Percentiles rank a stretch among this genome's conserved stretches.
These are phyloP conservation scores for Choristoneura rosaceana DNA, from an alignment of 2,888 invertebrate genomes.

Conservation along the genomic window DNA sequence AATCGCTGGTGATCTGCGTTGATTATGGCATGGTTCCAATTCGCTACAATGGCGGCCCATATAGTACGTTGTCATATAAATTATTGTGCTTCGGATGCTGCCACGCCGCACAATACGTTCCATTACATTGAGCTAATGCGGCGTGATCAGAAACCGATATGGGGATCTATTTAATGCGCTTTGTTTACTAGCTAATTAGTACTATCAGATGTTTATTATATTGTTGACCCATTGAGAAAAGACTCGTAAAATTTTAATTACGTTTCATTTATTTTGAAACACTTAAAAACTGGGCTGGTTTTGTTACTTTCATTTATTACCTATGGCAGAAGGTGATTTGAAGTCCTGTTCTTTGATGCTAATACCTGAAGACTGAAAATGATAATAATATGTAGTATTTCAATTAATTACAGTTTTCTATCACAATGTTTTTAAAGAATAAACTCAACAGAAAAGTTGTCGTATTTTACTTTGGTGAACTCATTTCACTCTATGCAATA, in stretches of 20 bases:
- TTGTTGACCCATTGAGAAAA: not conserved
- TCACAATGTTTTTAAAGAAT: not conserved
- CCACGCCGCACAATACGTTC: slow-evolving; percentile 63
- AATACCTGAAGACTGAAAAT: too few relatives aligned
- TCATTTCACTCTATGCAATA: not conserved
- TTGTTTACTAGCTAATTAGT: slow-evolving; percentile 26
- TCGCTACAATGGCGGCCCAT: slow-evolving; percentile 59
- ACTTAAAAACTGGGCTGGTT: too few relatives aligned
- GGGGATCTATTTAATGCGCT: slow-evolving; percentile 26
- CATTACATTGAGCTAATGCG: slow-evolving; percentile 67
- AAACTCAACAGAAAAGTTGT: not conserved
- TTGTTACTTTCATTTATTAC: not conserved
- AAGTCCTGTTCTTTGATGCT: too few relatives aligned
- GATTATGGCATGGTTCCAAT: slow-evolving; percentile 75
- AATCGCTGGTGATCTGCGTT: slow-evolving; percentile 52
- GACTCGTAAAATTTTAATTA: too few relatives aligned
- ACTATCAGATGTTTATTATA: not conserved
- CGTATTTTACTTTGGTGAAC: not conserved
- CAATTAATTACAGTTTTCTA: not conserved
- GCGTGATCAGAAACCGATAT: slow-evolving; percentile 41
- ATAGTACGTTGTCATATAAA: slow-evolving; percentile 67
- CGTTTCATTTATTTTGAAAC: too few relatives aligned
- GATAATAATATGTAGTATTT: too few relatives aligned
- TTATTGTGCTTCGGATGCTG: slow-evolving; percentile 58
- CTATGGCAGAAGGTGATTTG: too few relatives aligned